Evolutionary conservation across 2,888 invertebrate genomes (phyloP), one percentile per base, ranked within the genome.

Genomic region (Tachina grossa): DNA sequence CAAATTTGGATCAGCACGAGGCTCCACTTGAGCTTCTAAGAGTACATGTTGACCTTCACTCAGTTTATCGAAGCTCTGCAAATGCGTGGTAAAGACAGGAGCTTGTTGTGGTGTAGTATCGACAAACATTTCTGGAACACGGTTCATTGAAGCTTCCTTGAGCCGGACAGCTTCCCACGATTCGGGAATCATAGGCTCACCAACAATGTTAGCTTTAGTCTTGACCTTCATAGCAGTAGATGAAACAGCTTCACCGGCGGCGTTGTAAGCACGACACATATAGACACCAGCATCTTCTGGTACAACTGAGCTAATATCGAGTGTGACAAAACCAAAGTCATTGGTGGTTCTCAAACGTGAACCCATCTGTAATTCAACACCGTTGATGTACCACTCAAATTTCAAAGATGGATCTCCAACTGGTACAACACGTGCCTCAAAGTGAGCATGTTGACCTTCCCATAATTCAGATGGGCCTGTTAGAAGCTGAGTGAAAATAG

Each of bases 311-410:
- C 96, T 95, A 76, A 98, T 97, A 90, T 98, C 98, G 89, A 98
- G 93, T 0, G 98, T 98, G 9, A 98, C 97, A 90, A 97, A 97
- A 41, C 98, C 98, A 91, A 98, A 98, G 91, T 98, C 98, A 89
- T 98, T 96, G 61, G 96, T 97, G 1, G 97, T 97, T 89, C 97
- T 97, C 94, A 98, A 96, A 87, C 98, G 95, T 74, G 98, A 97
- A 90, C 98, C 98, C 95, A 97, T 96, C 93, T 97, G 96, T 66
- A 99, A 94, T 93, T 98, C 98, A 8, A 97, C 95, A 74, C 98
- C 98, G 91, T 99, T 98, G 87, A 98, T 96, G 93, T 96, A 98
- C 99, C 99, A 99, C 93, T 98, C 97, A 89, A 98, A 98, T 89
- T 96, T 95, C 90, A 99, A 94, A 88, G 96, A 97, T 3, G 98